These are phyloP conservation scores for Entelurus aequoreus DNA, from an alignment of 2,113 vertebrate species.

Conservation along the genomic window DNA sequence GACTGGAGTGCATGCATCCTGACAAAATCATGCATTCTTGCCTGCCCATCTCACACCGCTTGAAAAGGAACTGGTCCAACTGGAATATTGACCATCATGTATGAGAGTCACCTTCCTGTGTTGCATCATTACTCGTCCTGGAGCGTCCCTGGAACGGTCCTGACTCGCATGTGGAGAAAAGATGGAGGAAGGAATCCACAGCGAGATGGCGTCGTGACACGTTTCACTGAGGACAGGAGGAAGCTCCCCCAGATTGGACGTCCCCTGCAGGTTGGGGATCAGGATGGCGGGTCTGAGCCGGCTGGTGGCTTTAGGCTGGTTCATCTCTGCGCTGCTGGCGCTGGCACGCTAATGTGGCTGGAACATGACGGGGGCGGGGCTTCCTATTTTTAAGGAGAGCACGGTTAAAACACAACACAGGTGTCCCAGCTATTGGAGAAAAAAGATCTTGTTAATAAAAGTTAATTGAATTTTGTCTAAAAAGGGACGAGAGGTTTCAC, in stretches of 20 bases:
- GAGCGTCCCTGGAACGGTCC: too few relatives aligned
- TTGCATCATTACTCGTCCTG: neutral
- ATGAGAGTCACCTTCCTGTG: neutral
- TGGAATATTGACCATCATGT: too few relatives aligned
- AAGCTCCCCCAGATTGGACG: neutral
- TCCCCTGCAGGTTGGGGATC: neutral
- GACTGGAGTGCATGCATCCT: neutral
- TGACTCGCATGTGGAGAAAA: neutral
- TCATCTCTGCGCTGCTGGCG: conserved; percentile 25
- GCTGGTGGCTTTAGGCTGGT: conserved; percentile 47
- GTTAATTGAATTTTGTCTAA: too few relatives aligned
- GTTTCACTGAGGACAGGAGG: neutral
- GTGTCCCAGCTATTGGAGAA: too few relatives aligned
- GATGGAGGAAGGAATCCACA: neutral
- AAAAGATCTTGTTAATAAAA: too few relatives aligned
- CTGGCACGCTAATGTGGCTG: conserved; percentile 52
- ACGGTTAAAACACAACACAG: too few relatives aligned
- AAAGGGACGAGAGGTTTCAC: too few relatives aligned
- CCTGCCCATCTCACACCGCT: too few relatives aligned
- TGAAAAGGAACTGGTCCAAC: too few relatives aligned
- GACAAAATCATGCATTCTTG: neutral
- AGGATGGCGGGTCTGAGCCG: conserved; percentile 27
- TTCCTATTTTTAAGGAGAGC: conserved; percentile 25
- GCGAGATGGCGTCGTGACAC: neutral
- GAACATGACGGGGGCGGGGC: conserved; percentile 43